phyloP scores from a whole-genome alignment of 2,888 invertebrate species.

The Metopia argyrocephala region DNA sequence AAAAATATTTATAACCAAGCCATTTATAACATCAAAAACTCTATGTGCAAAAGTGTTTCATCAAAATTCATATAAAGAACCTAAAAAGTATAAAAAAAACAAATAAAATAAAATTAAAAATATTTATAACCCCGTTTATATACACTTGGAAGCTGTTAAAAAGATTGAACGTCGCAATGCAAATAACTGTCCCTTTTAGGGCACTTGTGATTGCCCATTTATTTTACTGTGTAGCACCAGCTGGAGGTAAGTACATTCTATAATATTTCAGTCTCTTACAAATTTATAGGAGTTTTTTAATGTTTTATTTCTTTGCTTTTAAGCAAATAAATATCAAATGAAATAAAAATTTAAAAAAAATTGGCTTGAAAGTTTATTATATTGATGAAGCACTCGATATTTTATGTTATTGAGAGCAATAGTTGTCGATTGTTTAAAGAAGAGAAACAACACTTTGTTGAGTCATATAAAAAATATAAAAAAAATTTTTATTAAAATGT shows the following conservation, averaged over 20 bases:
- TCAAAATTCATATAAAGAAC: conserved; percentile 43
- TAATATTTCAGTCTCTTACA: conserved; percentile 40
- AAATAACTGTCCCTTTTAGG: conserved; percentile 76
- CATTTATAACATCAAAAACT: conserved; percentile 38
- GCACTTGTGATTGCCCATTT: conserved; percentile 78
- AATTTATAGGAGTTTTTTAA: neutral
- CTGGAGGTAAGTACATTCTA: conserved; percentile 76
- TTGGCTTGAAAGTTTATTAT: no score
- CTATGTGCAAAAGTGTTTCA: conserved; percentile 52
- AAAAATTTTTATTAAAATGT: neutral
- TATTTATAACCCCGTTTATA: neutral
- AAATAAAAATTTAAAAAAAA: neutral
- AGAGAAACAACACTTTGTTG: no score
- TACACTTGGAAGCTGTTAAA: conserved; percentile 41
- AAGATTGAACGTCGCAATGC: conserved; percentile 75
- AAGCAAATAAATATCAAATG: conserved; percentile 24
- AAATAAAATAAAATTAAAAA: neutral
- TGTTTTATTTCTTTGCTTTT: neutral
- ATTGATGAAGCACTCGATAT: neutral
- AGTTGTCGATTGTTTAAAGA: neutral
- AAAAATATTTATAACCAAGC: conserved; percentile 30
- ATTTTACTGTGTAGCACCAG: conserved; percentile 77
- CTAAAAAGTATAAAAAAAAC: conserved; percentile 2
- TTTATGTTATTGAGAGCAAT: conserved; percentile 23
- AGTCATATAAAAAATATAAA: neutral